Evolutionary conservation across 2,113 vertebrate genomes (phyloP).

Genomic region (Budorcas taxicolor): DNA sequence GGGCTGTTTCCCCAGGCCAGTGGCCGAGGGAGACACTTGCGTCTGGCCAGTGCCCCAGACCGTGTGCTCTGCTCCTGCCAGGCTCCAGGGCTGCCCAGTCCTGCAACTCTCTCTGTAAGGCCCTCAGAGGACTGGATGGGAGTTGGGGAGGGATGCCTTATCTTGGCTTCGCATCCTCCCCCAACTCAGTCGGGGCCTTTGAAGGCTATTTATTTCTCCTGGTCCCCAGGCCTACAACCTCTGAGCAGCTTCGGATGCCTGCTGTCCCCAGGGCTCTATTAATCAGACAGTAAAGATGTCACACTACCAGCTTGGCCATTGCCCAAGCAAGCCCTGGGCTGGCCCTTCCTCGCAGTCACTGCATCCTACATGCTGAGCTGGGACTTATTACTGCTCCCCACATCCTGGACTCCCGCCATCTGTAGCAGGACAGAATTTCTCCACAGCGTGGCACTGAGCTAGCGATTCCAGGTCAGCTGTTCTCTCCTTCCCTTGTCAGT

Average conservation of each 20-base stretch:
- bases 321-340: constrained; percentile 30
- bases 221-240: constrained; percentile 19
- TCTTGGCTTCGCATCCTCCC: not conserved
- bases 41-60: not conserved
- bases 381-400: not conserved
- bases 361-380: not conserved
- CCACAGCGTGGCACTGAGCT: fast-evolving
- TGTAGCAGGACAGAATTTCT: not conserved
- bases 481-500: not conserved
- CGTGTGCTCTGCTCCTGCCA: not conserved
- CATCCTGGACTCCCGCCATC: not conserved
- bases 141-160: not conserved
- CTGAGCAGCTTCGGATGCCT: not conserved
- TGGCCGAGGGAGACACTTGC: not conserved
- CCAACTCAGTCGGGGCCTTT: not conserved
- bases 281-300: constrained; percentile 53
- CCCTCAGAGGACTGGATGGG: not conserved
- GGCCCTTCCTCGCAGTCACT: not conserved
- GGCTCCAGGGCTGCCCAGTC: not conserved
- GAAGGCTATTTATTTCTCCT: constrained; percentile 35
- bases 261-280: constrained; percentile 5
- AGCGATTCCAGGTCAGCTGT: not conserved
- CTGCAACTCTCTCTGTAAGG: too few relatives aligned
- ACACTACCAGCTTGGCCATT: not conserved
- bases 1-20: not conserved